Percentiles rank a stretch among this genome's conserved stretches.
Evolutionary conservation across 2,113 vertebrate species (phyloP).

Genomic region (Charina bottae): DNA sequence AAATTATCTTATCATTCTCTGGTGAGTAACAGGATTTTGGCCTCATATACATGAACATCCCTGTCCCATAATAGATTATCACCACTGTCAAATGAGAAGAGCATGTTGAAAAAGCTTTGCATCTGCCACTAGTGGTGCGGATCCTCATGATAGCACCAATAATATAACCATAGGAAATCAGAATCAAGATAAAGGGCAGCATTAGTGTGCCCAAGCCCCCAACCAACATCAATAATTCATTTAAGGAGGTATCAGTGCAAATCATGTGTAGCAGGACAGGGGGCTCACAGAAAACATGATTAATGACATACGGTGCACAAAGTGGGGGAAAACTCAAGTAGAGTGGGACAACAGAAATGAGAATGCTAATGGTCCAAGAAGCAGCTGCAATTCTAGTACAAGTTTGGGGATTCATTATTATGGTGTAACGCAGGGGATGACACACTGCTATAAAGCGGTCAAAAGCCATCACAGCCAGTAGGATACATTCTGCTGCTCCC

Average conservation of each 20-base stretch:
- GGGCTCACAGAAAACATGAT: conserved; percentile 48
- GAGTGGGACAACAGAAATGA: conserved; percentile 1
- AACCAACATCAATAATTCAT: conserved; percentile 26
- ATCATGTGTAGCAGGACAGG: conserved; percentile 36
- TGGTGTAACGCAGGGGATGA: conserved; percentile 30
- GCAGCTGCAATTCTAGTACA: not conserved
- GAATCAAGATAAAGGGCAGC: conserved; percentile 35
- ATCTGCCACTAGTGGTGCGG: conserved; percentile 4
- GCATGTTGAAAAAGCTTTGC: conserved; percentile 48
- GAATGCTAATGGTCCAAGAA: conserved; percentile 15
- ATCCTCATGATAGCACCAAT: conserved; percentile 37
- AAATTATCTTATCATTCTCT: conserved; percentile 16
- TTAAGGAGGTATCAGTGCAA: conserved; percentile 40
- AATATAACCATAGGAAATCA: conserved; percentile 36
- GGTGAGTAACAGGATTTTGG: conserved; percentile 27
- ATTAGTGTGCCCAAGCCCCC: conserved; percentile 19
- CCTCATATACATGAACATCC: conserved; percentile 44
- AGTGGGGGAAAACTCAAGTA: conserved; percentile 10
- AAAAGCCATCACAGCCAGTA: conserved; percentile 53
- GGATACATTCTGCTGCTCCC: conserved; percentile 50
- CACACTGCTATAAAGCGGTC: conserved; percentile 47
- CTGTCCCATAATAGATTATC: conserved; percentile 42
- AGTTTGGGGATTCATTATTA: conserved; percentile 4
- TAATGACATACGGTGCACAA: conserved; percentile 22
- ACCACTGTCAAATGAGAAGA: conserved; percentile 42